Evolutionary conservation across 2,888 invertebrate species (phyloP), one percentile per base, ranked within the genome.

Genomic region (Archaeoteleia sp.): DNA sequence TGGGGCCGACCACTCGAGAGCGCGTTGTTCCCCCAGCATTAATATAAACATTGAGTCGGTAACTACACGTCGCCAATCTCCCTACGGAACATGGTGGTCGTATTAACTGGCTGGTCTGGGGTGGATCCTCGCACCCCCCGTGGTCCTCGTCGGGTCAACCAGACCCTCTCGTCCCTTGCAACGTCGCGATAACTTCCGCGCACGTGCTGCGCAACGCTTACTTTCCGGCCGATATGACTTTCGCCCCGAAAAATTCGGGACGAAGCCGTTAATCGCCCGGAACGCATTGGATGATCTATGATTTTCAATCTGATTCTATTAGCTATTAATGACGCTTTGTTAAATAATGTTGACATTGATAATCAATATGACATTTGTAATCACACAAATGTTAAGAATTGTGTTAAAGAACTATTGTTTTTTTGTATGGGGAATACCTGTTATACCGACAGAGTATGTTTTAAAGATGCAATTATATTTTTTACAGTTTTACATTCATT

Each of bases 1-100:
- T 45, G 53, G 58, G 42, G 51, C 45, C 57, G 30, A 40, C 46
- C 62, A 43, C 58, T 57, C 53, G 70, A 70, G n/a, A n/a, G n/a
- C n/a, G n/a, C n/a, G n/a, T 55, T 55, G 55, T 49, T 57, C 68
- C 67, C 73, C 67, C 46, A 48, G 68, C 70, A 71, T 73, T 74
- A 75, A 74, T 75, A 74, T 72, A 75, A 75, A 75, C 75, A 75
- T 75, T 74, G 72, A 67, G 67, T 62, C 66, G 51, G 67, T 72
- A 70, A 72, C 69, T 71, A 71, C 71, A 58, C 70, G 65, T 61
- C 57, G 49, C 23, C 71, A 60, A 68, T 67, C 69, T 66, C 67
- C 63, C 70, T 49, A 17, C 57, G 67, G 67, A 57, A 65, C 66
- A 66, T 60, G 66, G 65, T 58, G 70, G 67, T 63, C 68, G 72